Percentiles rank a stretch among this genome's conserved stretches.
These are phyloP conservation scores for Adelognathus sp. DNA, from an alignment of 2,888 invertebrate genomes.

Conservation along the genomic window DNA sequence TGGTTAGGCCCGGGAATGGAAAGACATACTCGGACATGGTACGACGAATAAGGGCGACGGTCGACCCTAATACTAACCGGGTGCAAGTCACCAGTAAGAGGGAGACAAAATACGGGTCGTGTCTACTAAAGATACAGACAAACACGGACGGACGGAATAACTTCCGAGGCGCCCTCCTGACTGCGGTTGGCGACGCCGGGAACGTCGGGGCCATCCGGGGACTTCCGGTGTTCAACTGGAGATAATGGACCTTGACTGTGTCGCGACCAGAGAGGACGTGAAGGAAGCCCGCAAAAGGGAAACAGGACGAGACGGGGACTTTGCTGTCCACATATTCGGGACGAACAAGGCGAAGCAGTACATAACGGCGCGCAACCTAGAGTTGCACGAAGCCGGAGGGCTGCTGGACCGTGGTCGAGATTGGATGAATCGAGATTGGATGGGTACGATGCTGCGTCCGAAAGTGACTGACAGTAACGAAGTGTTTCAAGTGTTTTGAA, in stretches of 20 bases:
- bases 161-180: conserved; percentile 1
- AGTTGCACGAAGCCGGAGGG: conserved; percentile 16
- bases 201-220: conserved; percentile 5
- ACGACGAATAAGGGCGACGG: neutral
- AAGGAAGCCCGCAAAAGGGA: neutral
- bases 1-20: conserved; percentile 28
- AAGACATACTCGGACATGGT: conserved; percentile 34
- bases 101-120: conserved; percentile 36
- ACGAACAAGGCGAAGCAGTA: conserved; percentile 38
- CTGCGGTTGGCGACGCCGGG: conserved; percentile 18
- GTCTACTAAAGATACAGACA: conserved; percentile 17
- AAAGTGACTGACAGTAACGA: conserved; percentile 26
- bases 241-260: conserved; percentile 13
- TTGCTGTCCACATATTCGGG: conserved; percentile 40
- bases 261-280: conserved; percentile 18
- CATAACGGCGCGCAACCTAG: conserved; percentile 41
- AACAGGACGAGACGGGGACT: conserved; percentile 36
- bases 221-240: no score
- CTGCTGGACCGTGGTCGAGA: conserved; percentile 32
- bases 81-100: conserved; percentile 22
- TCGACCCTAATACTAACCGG: neutral
- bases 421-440: conserved; percentile 35
- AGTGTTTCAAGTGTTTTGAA: conserved; percentile 18
- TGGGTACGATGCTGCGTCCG: conserved; percentile 21
- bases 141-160: neutral